A percentile compares a stretch with the other conserved stretches of the same genome.
Conservation (phyloP, 2,888 invertebrate species). For the Meteorus colon region DNA sequence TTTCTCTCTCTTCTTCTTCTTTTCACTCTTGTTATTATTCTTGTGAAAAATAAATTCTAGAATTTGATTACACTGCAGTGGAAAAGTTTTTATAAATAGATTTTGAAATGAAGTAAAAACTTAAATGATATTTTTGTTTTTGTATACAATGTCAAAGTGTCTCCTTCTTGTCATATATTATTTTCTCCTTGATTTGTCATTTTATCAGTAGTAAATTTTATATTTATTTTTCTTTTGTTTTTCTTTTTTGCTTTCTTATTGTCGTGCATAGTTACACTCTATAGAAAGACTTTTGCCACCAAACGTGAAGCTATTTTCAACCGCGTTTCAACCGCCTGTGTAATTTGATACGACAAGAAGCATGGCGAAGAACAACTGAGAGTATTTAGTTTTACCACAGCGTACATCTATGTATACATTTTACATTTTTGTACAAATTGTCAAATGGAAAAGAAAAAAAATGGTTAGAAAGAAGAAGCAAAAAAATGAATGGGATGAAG, state of each 20-base stretch:
- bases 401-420: slow-evolving; percentile 2
- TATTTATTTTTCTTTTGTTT: not conserved
- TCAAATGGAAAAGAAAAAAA: not conserved
- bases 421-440: not conserved
- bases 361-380: slow-evolving; percentile 26
- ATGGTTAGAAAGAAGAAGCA: not conserved
- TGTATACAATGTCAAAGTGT: not conserved
- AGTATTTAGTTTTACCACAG: slow-evolving; percentile 10
- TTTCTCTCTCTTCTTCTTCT: not conserved
- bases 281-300: slow-evolving; percentile 54
- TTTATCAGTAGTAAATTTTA: not conserved
- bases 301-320: slow-evolving; percentile 62
- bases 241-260: slow-evolving; percentile 1
- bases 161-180: not conserved
- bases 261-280: slow-evolving; percentile 28
- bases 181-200: slow-evolving; percentile 25
- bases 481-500: not conserved
- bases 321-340: slow-evolving; percentile 54
- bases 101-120: not conserved
- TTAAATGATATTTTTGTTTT: too few species aligned
- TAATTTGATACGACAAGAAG: slow-evolving; percentile 59
- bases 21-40: not conserved
- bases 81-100: slow-evolving; percentile 4
- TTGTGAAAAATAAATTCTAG: not conserved
- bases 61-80: not conserved